Evolutionary conservation across 2,888 invertebrate species (phyloP), one percentile per base, ranked within the genome.

Genomic region (Atrina japonica): DNA sequence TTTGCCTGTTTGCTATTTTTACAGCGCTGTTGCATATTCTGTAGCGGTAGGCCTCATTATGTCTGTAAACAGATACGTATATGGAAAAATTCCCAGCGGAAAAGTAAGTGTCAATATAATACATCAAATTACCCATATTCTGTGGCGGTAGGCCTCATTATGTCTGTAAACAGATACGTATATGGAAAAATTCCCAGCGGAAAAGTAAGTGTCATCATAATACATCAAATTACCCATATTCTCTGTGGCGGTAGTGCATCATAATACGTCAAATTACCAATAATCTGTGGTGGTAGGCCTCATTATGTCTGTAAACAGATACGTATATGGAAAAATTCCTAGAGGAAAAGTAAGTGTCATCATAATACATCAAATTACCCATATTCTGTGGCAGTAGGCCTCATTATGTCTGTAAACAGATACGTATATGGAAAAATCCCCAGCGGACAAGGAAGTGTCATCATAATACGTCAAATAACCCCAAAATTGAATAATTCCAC

Each of bases 201-300:
- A 47, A 85, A 86, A 83, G 85, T 83, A 53, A 55, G 74, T 73
- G n/a, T n/a, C n/a, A n/a, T n/a, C n/a, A n/a, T n/a, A n/a, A n/a
- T n/a, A n/a, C n/a, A n/a, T n/a, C n/a, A n/a, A n/a, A n/a, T n/a
- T n/a, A n/a, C n/a, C n/a, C n/a, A 0, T 87, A 86, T 58, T 80
- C n/a, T n/a, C n/a, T n/a, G n/a, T n/a, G n/a, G n/a, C n/a, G n/a
- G n/a, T n/a, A n/a, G n/a, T n/a, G n/a, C n/a, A n/a, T n/a, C n/a
- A n/a, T n/a, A n/a, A n/a, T n/a, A n/a, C n/a, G n/a, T n/a, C n/a
- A n/a, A n/a, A n/a, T n/a, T n/a, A n/a, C n/a, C n/a, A n/a, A 0
- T 87, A 87, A 56, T 80, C 86, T n/a, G 84, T 86, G 18, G 82
- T 83, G 16, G 47, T 88, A 29, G 88, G 88, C n/a, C 68, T 88